Evolutionary conservation across 1,140 invertebrate genomes (phyloP).

Genomic region (Hypsibius dujardini): DNA sequence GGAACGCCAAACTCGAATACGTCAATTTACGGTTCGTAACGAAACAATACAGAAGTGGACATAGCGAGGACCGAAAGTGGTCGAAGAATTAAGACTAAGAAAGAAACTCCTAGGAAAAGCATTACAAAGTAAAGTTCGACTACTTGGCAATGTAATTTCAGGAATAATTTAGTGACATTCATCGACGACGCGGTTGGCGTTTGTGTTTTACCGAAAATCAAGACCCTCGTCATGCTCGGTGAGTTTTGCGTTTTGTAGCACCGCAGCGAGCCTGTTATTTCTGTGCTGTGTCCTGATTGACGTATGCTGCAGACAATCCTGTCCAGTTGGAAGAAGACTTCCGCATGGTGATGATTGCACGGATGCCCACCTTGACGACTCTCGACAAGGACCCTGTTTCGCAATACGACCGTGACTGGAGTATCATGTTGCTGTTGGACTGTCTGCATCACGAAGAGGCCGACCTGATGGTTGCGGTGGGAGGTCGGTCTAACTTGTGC

Average conservation of each 20-base stretch:
- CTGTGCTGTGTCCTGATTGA: too few relatives aligned
- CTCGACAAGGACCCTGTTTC: not conserved
- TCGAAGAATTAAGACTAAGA: too few relatives aligned
- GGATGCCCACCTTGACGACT: not conserved
- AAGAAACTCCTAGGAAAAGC: too few relatives aligned
- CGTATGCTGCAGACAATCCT: too few relatives aligned
- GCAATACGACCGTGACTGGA: constrained; percentile 1
- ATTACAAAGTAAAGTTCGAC: too few relatives aligned
- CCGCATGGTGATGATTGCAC: not conserved
- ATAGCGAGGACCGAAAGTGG: too few relatives aligned
- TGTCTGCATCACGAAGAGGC: not conserved
- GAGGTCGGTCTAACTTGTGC: too few relatives aligned
- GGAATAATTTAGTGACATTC: constrained; percentile 1
- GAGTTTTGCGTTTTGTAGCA: too few relatives aligned
- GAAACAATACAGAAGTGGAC: too few relatives aligned
- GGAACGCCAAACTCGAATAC: constrained; percentile 5
- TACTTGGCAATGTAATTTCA: not conserved
- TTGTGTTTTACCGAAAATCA: not conserved
- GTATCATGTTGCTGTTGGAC: not conserved
- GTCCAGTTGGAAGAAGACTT: not conserved
- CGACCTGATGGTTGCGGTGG: not conserved
- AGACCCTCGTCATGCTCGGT: not conserved
- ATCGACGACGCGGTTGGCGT: constrained; percentile 4
- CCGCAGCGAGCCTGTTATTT: too few relatives aligned
- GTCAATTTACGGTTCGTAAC: constrained; percentile 9